Conservation (phyloP, 2,113 vertebrate genomes). For the Origma solitaria region DNA sequence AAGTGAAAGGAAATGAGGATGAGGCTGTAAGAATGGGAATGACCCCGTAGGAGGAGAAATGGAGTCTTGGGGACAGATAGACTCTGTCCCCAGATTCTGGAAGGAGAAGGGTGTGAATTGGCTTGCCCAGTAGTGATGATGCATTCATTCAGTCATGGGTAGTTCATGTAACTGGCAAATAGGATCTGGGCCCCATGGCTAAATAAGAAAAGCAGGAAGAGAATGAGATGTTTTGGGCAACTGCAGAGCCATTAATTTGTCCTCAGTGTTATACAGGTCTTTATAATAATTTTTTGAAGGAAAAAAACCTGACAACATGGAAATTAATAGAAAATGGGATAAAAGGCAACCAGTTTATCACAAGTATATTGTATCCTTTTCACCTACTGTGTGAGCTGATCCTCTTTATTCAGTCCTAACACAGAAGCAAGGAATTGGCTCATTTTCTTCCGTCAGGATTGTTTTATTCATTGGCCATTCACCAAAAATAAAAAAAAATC, state of each 20-base stretch:
- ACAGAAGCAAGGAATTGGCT: slow-evolving; percentile 56
- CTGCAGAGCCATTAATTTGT: background rate
- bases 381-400: slow-evolving; percentile 42
- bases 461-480: slow-evolving; percentile 41
- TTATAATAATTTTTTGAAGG: background rate
- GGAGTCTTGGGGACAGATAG: background rate
- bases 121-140: background rate
- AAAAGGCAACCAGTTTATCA: slow-evolving; percentile 41
- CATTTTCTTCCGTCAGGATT: slow-evolving; percentile 57
- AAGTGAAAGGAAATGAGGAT: slow-evolving; percentile 36
- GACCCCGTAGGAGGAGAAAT: background rate
- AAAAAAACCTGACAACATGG: background rate
- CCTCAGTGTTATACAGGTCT: background rate
- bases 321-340: slow-evolving; percentile 17
- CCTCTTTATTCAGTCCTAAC: slow-evolving; percentile 32
- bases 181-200: background rate
- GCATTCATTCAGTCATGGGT: slow-evolving; percentile 36
- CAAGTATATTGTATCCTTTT: slow-evolving; percentile 46
- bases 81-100: slow-evolving; percentile 15
- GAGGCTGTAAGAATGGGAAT: background rate
- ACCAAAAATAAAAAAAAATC: background rate
- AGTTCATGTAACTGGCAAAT: slow-evolving; percentile 22
- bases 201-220: background rate
- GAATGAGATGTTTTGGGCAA: background rate
- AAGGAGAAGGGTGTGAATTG: slow-evolving; percentile 13